These are phyloP conservation scores for Macrostomum lignano DNA, from an alignment of 1,140 invertebrate species.

Conservation along the genomic window DNA sequence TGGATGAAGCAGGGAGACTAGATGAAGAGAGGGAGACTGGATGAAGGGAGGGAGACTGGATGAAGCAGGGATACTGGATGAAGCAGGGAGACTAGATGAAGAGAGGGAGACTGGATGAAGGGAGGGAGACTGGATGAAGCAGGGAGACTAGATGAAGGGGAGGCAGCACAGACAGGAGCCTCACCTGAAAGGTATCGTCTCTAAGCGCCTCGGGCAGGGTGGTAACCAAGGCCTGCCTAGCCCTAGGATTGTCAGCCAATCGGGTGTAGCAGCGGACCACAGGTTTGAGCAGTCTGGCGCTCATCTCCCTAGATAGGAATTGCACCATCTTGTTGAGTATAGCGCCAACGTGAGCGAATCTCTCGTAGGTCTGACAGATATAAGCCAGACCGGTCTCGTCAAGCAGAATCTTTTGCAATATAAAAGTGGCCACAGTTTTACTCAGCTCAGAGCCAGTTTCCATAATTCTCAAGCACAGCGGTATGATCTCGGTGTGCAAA, in stretches of 20 bases:
- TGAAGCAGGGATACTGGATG: too few species aligned
- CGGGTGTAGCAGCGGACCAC: conserved; percentile 86
- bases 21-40: too few species aligned
- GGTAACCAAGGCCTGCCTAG: too few species aligned
- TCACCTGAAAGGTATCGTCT: too few species aligned
- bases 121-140: too few species aligned
- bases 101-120: too few species aligned
- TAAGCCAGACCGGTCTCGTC: conserved; percentile 89
- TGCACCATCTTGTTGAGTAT: conserved; percentile 89
- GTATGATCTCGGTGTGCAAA: conserved; percentile 87
- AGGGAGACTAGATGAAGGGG: too few species aligned
- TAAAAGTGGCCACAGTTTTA: conserved; percentile 82
- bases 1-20: too few species aligned
- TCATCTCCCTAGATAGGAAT: conserved; percentile 76
- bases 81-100: too few species aligned
- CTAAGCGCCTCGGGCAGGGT: too few species aligned
- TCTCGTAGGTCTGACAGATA: conserved; percentile 67
- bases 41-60: too few species aligned
- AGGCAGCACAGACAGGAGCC: too few species aligned
- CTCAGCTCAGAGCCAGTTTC: conserved; percentile 32
- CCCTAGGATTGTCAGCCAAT: conserved; percentile 76
- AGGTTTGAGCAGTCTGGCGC: conserved; percentile 74
- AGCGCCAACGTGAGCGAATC: conserved; percentile 93
- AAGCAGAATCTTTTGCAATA: conserved; percentile 81
- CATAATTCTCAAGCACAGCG: conserved; percentile 87